phyloP scores from a whole-genome alignment of 2,888 invertebrate species.

The Pogonocherus hispidulus region DNA sequence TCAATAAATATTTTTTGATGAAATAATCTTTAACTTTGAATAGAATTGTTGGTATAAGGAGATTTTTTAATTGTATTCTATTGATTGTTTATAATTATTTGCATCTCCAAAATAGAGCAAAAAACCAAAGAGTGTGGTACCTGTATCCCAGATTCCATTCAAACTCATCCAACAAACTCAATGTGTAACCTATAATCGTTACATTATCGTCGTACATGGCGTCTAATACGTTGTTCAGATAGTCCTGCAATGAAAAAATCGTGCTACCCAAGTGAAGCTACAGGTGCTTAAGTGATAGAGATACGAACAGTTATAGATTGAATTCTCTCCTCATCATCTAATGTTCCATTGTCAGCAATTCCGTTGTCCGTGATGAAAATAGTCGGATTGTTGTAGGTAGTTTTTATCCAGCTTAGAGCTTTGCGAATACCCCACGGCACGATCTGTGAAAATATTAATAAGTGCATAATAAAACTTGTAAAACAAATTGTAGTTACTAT shows the following conservation, averaged over 20 bases:
- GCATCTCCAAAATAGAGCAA: no score
- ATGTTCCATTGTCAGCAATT: slow-evolving; percentile 64
- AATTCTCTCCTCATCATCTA: slow-evolving; percentile 32
- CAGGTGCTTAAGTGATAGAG: no score
- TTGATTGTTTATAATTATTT: no score
- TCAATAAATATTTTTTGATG: no score
- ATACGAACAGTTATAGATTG: slow-evolving; percentile 21
- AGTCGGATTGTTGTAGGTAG: slow-evolving; percentile 47
- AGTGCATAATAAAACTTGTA: no score
- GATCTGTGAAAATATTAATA: no score
- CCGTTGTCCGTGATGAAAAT: slow-evolving; percentile 73
- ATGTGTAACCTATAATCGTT: slow-evolving; percentile 66
- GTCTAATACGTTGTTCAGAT: slow-evolving; percentile 67
- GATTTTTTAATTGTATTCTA: no score
- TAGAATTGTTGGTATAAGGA: no score
- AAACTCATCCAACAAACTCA: slow-evolving; percentile 61
- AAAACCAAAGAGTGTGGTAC: no score
- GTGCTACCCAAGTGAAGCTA: no score
- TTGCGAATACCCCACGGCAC: slow-evolving; percentile 68
- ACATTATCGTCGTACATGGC: slow-evolving; percentile 63
- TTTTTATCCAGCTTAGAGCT: slow-evolving; percentile 20
- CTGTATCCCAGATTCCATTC: slow-evolving; percentile 68
- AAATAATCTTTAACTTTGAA: no score
- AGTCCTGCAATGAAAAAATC: slow-evolving; percentile 60
- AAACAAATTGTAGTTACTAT: no score